Evolutionary conservation across 2,797 vertebrate species (phyloP), one percentile per base, ranked within the genome.

Genomic region (Dendrocincla tyrannina): DNA sequence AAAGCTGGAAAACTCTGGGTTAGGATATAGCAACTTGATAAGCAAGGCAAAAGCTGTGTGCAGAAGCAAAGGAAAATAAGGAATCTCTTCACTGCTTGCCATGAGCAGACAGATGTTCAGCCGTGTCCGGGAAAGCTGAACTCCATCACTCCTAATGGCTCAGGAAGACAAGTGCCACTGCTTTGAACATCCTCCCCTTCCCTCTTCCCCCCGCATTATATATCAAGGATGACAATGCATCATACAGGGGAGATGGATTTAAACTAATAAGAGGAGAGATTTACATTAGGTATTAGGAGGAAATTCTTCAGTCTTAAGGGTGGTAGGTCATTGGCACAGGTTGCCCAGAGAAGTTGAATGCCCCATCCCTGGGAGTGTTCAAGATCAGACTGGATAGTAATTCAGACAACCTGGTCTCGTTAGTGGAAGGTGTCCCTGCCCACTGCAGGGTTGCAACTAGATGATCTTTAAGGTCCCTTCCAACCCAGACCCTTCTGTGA

Each of bases 181-280:
- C 24, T 63, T 13, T 0, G 2, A 33, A 15, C 14, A 46, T 39
- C 14, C 37, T 70, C 17, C 5, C 11, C 2, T 64, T 76, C 33
- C 3, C 27, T 53, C 22, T 52, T 17, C 12, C 9, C 25, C 22
- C 30, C 33, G 2, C 5, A 46, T 58, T 17, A 7, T 33, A 19
- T 41, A 7, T 35, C 0, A 0, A 46, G 4, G 17, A 13, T 52
- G 27, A n/a, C 15, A 14, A 7, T 22, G 3, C 12, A 7, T 53
- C 20, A 7, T 41, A 24, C 7, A 14, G 13, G 0, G 1, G 13
- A 2, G 9, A 22, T 58, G 28, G 4, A 24, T 84, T 66, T 42
- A 41, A 41, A 28, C 33, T 28, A 6, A 46, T 35, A 77, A 39
- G 4, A 52, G 17, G 24, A 59, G 18, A 49, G 7, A 22, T 28